A percentile compares a stretch with the other conserved stretches of the same genome.
These are phyloP conservation scores for Drosophila prostipennis DNA, from an alignment of 2,888 invertebrate species.

Conservation along the genomic window DNA sequence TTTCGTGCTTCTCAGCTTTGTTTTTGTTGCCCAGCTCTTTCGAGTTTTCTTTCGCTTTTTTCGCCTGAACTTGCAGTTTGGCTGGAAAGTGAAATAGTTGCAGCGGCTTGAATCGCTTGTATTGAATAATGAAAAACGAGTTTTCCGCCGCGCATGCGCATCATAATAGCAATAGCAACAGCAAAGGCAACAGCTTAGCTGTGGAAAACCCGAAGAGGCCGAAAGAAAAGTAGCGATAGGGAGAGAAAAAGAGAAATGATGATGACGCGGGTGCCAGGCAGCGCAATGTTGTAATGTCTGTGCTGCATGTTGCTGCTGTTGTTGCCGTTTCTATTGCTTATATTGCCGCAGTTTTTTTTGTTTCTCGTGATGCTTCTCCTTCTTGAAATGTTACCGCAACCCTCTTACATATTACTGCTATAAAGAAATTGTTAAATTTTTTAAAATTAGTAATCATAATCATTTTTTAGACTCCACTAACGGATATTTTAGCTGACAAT, in stretches of 20 bases:
- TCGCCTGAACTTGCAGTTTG: conserved; percentile 65
- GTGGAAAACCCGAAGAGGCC: conserved; percentile 69
- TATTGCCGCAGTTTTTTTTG: neutral
- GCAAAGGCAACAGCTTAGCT: conserved; percentile 14
- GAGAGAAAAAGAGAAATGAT: conserved; percentile 19
- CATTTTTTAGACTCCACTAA: too few relatives aligned
- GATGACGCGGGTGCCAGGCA: conserved; percentile 46
- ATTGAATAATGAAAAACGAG: conserved; percentile 79
- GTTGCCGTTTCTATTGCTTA: conserved; percentile 11
- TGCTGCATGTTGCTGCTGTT: conserved; percentile 32
- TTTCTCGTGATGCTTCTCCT: neutral
- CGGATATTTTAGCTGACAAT: too few relatives aligned
- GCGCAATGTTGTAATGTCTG: conserved; percentile 69
- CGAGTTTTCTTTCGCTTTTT: conserved; percentile 61
- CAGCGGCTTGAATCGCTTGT: conserved; percentile 42
- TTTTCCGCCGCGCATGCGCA: conserved; percentile 73
- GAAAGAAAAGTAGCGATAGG: conserved; percentile 16
- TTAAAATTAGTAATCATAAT: too few relatives aligned
- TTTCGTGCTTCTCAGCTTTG: conserved; percentile 41
- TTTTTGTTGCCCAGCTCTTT: conserved; percentile 40
- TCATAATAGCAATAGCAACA: conserved; percentile 48
- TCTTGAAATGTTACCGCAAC: neutral
- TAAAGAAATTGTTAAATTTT: too few relatives aligned
- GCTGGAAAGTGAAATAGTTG: conserved; percentile 70
- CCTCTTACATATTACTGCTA: too few relatives aligned